phyloP scores from a whole-genome alignment of 92 coral and sea anemone genomes.

The Porites rus region DNA sequence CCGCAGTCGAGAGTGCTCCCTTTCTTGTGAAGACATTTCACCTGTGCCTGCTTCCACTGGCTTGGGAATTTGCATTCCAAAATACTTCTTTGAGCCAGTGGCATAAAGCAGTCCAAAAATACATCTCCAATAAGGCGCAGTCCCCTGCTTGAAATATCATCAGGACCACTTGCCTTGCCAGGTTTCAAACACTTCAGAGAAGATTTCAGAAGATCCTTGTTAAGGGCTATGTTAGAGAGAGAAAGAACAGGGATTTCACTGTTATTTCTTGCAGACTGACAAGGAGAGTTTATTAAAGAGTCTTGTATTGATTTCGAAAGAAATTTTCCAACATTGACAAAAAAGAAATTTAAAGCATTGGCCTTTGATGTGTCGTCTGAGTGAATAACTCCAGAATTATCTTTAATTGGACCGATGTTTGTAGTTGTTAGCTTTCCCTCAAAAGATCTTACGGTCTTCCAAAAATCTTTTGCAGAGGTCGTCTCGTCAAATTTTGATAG shows the following conservation, averaged over 20 bases:
- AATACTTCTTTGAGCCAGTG: conserved; percentile 27
- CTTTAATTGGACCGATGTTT: too few species aligned
- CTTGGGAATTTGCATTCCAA: conserved; percentile 41
- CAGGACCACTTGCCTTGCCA: conserved; percentile 48
- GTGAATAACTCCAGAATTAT: too few species aligned
- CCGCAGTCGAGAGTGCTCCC: too few species aligned
- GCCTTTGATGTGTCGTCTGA: too few species aligned
- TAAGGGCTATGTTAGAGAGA: conserved; percentile 41
- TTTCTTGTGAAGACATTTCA: too few species aligned
- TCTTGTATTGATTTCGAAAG: conserved; percentile 33
- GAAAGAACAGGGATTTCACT: conserved; percentile 15
- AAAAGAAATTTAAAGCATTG: too few species aligned
- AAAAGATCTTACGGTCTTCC: too few species aligned
- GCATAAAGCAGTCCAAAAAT: too few species aligned
- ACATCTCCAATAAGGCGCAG: conserved; percentile 42
- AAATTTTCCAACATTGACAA: background rate
- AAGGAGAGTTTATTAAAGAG: conserved; percentile 33
- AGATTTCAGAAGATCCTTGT: conserved; percentile 43
- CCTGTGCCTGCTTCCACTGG: conserved; percentile 33
- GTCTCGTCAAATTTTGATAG: too few species aligned
- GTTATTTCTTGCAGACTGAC: conserved; percentile 45
- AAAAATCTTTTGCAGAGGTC: too few species aligned
- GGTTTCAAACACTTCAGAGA: conserved; percentile 33
- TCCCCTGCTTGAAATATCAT: conserved; percentile 32
- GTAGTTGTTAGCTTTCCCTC: too few species aligned